Evolutionary conservation across 2,888 invertebrate species (phyloP), one percentile per base, ranked within the genome.

Genomic region (Terebella lapidaria): DNA sequence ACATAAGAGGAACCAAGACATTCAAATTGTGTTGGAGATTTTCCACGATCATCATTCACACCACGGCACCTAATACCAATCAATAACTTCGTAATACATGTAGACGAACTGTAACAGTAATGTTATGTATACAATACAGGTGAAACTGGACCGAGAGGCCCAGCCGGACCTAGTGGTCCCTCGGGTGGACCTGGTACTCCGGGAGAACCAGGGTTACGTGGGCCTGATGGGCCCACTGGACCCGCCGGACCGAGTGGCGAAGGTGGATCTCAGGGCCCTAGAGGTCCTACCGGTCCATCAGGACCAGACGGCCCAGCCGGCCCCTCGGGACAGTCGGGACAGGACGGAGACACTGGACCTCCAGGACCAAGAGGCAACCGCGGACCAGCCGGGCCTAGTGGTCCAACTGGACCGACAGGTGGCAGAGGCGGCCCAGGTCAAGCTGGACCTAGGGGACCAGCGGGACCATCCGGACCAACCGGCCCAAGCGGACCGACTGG

Each of bases 211-310:
- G 35, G 61, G 35, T 2, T 35, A 35, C 22, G 46, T 30, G 49
- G 62, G 25, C 25, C 35, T 10, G 54, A 45, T 54, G 61, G 61
- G 18, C 22, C 56, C 10, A 67, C 0, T 70, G 73, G 53, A 59
- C 30, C 49, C 28, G 28, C 45, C n/a, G 55, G 59, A 18, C 28
- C 55, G 2, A 1, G 47, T 18, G 65, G 65, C 24, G 29, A 22
- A 4, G n/a, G 4, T 10, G 56, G 56, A 22, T n/a, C 46, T 5
- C 5, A n/a, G 25, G 56, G 56, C 26, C 24, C 46, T 25, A n/a
- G 26, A 4, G 58, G 42, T 54, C 51, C 35, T 24, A 78, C 47
- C 2, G 61, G 61, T 4, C 30, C 42, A 35, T 1, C 59, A 4
- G 63, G 63, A 26, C 24, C 49, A 18, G 45, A 30, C 5, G 61